These are phyloP conservation scores for Cheilosia grossa DNA, from an alignment of 2,888 invertebrate species.

Conservation along the genomic window DNA sequence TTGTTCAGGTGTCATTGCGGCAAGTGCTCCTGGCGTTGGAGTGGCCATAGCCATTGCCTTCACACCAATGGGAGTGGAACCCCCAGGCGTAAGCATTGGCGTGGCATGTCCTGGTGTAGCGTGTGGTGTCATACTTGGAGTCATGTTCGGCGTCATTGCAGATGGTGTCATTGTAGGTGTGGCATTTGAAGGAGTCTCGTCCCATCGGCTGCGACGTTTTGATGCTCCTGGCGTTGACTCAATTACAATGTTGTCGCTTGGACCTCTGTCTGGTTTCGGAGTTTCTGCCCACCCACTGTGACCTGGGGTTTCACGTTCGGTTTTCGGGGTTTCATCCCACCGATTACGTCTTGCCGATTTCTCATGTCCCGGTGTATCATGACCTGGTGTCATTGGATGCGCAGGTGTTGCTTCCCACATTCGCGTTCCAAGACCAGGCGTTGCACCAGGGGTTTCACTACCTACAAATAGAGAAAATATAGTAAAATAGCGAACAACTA, in stretches of 20 bases:
- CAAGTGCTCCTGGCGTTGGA: conserved; percentile 97
- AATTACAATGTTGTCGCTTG: conserved; percentile 88
- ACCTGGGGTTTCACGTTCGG: conserved; percentile 98
- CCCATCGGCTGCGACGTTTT: conserved; percentile 98
- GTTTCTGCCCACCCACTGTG: conserved; percentile 99
- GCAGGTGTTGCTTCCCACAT: conserved; percentile 99
- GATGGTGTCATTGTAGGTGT: conserved; percentile 90
- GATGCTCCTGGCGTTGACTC: conserved; percentile 97
- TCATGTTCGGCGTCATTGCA: conserved; percentile 87
- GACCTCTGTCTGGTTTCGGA: conserved; percentile 95
- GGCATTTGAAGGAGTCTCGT: conserved; percentile 95
- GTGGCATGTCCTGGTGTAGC: conserved; percentile 89
- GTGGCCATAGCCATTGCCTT: conserved; percentile 99
- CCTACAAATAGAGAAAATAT: conserved; percentile 77
- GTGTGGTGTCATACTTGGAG: conserved; percentile 90
- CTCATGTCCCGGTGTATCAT: conserved; percentile 92
- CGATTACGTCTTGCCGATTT: conserved; percentile 94
- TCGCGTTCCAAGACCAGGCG: conserved; percentile 93
- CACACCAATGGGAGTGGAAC: conserved; percentile 93
- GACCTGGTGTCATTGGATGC: conserved; percentile 94
- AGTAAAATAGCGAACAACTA: too few relatives aligned
- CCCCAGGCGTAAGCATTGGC: conserved; percentile 91
- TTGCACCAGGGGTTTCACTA: conserved; percentile 95
- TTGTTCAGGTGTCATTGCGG: conserved; percentile 99
- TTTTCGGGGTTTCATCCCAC: conserved; percentile 99